phyloP scores from a whole-genome alignment of 1,140 invertebrate species.

The Drosophila seguyi region DNA sequence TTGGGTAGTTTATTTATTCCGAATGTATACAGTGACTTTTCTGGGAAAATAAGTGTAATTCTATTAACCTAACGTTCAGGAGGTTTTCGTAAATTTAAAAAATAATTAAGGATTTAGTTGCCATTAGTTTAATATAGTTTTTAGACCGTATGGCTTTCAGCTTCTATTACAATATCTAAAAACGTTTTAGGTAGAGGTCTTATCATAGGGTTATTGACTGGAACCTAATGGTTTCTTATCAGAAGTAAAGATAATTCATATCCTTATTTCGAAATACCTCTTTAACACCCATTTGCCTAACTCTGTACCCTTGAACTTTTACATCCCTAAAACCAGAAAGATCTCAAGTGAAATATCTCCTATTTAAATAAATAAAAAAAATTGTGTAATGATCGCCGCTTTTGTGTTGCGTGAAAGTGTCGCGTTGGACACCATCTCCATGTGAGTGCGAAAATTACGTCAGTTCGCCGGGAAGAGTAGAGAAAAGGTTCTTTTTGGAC shows the following conservation, averaged over 20 bases:
- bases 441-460: constrained; percentile 43
- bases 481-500: constrained; percentile 16
- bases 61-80: not conserved
- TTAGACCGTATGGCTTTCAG: not conserved
- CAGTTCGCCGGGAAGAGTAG: constrained; percentile 24
- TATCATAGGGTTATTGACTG: not conserved
- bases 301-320: not conserved
- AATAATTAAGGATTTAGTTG: not conserved
- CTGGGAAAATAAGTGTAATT: not conserved
- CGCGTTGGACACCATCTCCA: constrained; percentile 8
- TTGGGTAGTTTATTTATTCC: not conserved
- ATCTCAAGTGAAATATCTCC: constrained; percentile 10
- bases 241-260: not conserved
- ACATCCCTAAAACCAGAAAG: not conserved
- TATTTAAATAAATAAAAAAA: not conserved
- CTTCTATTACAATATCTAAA: not conserved
- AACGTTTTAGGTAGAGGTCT: fast-evolving
- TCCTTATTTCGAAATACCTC: no score
- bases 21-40: no score
- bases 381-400: constrained; percentile 33
- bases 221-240: not conserved
- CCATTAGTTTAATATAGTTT: no score
- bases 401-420: constrained; percentile 23
- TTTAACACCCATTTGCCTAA: constrained; percentile 23
- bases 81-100: not conserved